phyloP scores from a whole-genome alignment of 2,113 vertebrate genomes.

The Scomber japonicus region DNA sequence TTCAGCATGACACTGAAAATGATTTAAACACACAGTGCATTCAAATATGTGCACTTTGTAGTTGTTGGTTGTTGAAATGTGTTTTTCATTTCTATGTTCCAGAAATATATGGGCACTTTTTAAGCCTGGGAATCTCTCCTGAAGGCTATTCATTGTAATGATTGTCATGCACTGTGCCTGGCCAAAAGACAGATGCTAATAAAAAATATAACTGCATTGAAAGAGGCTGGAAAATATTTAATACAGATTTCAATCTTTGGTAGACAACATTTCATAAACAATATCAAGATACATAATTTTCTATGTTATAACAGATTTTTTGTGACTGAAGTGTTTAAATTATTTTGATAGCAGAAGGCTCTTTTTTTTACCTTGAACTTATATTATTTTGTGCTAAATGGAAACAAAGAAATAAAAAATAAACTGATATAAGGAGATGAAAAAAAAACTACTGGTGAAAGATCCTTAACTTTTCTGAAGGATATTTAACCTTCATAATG shows the following conservation, averaged over 20 bases:
- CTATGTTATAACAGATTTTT: not conserved
- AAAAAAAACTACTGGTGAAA: too few species aligned
- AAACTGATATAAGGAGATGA: too few species aligned
- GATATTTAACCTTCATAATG: not conserved
- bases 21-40: constrained; percentile 38
- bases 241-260: not conserved
- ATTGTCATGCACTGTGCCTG: not conserved
- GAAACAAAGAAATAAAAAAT: too few species aligned
- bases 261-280: not conserved
- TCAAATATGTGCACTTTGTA: constrained; percentile 33
- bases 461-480: too few species aligned
- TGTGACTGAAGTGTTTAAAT: not conserved
- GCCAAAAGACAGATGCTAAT: not conserved
- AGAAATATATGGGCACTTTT: not conserved
- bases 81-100: constrained; percentile 6
- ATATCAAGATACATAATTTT: not conserved
- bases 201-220: not conserved
- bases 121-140: not conserved
- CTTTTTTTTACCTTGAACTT: too few species aligned
- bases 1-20: constrained; percentile 39
- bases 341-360: too few species aligned
- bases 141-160: not conserved
- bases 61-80: constrained; percentile 15
- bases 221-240: not conserved
- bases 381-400: too few species aligned